Base-by-base conservation (phyloP, 2,888 invertebrate genomes). In the Parnassius mnemosyne region DNA sequence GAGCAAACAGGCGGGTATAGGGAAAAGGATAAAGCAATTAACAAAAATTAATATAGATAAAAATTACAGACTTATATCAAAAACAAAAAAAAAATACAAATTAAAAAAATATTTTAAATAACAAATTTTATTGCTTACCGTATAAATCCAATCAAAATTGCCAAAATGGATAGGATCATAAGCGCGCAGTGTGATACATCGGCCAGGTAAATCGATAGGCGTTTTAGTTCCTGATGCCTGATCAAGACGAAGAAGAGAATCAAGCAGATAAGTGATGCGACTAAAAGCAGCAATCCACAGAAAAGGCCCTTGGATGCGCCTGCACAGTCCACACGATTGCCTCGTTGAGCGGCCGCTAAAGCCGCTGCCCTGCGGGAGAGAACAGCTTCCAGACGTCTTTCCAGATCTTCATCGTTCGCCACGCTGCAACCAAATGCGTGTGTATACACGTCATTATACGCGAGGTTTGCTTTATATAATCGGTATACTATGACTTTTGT, bases 191-290 rank as follows among this genome's bases (percentile, higher is more conserved):
- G 97, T 12, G 97, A 97, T 43, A 96, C 96, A 85, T 98, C 97
- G 34, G 97, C 97, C 78, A 98, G 92, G 81, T 97, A 97, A 76
- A 98, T 96, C 61, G 97, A 97, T 71, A 98, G 92, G 69, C 97
- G 93, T 71, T 95, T 95, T 80, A 97, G 93, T 78, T 96, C 94
- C 66, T 95, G 94, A 83, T 97, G 96, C 83, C 96, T 96, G 72
- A 98, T 96, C 77, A 98, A 93, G 70, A 98, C 98, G 92, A 98
- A 98, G 95, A 98, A 98, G 69, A 98, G 94, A 77, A 98, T 98
- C 83, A 98, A 93, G 87, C 97, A 97, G 85, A 98, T 98, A 73
- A 98, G 93, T 25, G 97, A 97, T 62, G 96, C 97, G 70, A 98
- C 97, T 75, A 98, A 93, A 68, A 97, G 94, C 65, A 98, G 93